A percentile compares a stretch with the other conserved stretches of the same genome.
phyloP scores from a whole-genome alignment of 2,113 vertebrate genomes.

The Rutilus rutilus region DNA sequence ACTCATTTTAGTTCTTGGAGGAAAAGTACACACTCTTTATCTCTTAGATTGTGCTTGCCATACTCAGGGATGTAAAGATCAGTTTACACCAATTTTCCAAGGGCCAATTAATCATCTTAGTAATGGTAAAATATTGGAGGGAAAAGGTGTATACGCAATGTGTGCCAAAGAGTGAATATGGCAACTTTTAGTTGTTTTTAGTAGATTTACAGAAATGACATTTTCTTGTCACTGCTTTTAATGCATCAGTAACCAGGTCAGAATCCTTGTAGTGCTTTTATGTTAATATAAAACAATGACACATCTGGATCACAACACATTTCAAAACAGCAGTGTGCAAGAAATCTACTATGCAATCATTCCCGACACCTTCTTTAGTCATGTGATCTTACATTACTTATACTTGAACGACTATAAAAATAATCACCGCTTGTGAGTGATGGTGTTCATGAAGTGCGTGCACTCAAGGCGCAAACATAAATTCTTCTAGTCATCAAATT shows the following conservation, averaged over 20 bases:
- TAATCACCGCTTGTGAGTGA: slow-evolving; percentile 7
- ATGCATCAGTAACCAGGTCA: background rate
- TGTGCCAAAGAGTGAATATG: background rate
- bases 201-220: background rate
- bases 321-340: slow-evolving; percentile 25
- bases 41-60: background rate
- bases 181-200: background rate
- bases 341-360: background rate
- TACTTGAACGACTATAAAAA: slow-evolving; percentile 7
- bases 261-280: background rate
- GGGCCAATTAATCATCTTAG: slow-evolving; percentile 7
- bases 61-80: background rate
- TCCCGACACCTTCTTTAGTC: slow-evolving; percentile 5
- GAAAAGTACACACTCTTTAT: background rate
- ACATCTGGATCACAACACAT: slow-evolving; percentile 32
- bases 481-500: background rate
- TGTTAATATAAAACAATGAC: slow-evolving; percentile 9
- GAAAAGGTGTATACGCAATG: background rate
- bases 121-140: background rate
- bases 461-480: slow-evolving; percentile 28
- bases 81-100: background rate
- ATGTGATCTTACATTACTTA: slow-evolving; percentile 14
- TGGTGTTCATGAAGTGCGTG: slow-evolving; percentile 18
- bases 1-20: background rate
- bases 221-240: background rate